Conservation (phyloP, 2,113 vertebrate genomes). For the Chaenogobius annularis region DNA sequence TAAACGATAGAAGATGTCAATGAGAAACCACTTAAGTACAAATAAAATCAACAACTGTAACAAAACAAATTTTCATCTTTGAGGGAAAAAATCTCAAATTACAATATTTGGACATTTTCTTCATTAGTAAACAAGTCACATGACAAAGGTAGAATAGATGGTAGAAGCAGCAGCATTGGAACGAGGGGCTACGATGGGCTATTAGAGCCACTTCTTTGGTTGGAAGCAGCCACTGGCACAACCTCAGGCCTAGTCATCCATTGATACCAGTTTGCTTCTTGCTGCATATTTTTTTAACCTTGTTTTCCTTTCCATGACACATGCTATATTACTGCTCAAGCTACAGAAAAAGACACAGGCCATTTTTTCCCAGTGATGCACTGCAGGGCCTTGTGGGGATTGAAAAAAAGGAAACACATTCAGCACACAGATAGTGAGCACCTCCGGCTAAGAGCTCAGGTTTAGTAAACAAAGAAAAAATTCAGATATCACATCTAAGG, state of each 20-base stretch:
- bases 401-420: conserved; percentile 53
- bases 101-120: not conserved
- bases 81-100: not conserved
- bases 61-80: not conserved
- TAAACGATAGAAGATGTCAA: conserved; percentile 41
- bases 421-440: conserved; percentile 60
- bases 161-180: conserved; percentile 18
- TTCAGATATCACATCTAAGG: not conserved
- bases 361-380: conserved; percentile 71
- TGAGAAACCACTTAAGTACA: not conserved
- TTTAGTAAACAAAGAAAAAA: conserved; percentile 22
- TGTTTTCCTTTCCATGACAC: conserved; percentile 77
- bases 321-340: conserved; percentile 79
- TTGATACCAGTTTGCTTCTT: conserved; percentile 75
- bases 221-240: conserved; percentile 54
- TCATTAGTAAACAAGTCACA: conserved; percentile 42
- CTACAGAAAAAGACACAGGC: conserved; percentile 66
- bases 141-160: conserved; percentile 31
- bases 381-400: conserved; percentile 59
- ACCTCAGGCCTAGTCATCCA: conserved; percentile 73
- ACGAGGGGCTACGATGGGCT: conserved; percentile 44
- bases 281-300: conserved; percentile 77
- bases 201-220: conserved; percentile 77
- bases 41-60: not conserved
- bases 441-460: conserved; percentile 62